A percentile compares a stretch with the other conserved stretches of the same genome.
Conservation (phyloP, 2,888 invertebrate genomes). For the Thumatha senex region DNA sequence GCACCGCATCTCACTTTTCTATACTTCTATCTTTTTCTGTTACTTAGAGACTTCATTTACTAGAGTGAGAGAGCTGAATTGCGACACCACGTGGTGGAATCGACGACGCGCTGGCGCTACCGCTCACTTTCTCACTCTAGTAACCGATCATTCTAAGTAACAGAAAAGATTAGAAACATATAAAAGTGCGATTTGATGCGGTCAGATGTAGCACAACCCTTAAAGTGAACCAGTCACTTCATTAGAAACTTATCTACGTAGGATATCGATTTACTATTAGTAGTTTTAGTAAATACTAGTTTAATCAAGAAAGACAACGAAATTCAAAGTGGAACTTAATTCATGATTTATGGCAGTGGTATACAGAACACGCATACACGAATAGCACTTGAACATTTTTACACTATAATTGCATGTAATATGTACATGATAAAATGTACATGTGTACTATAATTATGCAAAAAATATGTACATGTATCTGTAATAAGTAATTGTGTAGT, state of each 20-base stretch:
- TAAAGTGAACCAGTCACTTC: slow-evolving; percentile 61
- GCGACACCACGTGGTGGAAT: no score
- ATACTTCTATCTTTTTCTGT: no score
- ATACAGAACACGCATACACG: slow-evolving; percentile 73
- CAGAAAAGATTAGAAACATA: no score
- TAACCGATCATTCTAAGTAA: no score
- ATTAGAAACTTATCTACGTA: slow-evolving; percentile 53
- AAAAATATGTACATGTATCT: slow-evolving; percentile 77
- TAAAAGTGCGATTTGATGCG: no score
- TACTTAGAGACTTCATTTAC: no score
- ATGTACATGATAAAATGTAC: slow-evolving; percentile 61
- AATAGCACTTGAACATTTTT: slow-evolving; percentile 73
- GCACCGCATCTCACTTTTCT: no score
- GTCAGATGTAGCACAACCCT: no score
- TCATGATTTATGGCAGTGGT: slow-evolving; percentile 65
- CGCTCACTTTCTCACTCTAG: no score
- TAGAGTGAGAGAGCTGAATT: no score
- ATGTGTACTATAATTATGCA: slow-evolving; percentile 69
- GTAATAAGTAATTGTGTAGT: slow-evolving; percentile 63
- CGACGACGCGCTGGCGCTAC: no score
- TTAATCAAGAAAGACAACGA: slow-evolving; percentile 28
- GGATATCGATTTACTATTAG: slow-evolving; percentile 46
- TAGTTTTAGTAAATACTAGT: slow-evolving; percentile 34
- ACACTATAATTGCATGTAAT: slow-evolving; percentile 65
- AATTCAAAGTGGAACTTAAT: slow-evolving; percentile 26